phyloP scores from a whole-genome alignment of 1,140 invertebrate species.

The Prorops nasuta region DNA sequence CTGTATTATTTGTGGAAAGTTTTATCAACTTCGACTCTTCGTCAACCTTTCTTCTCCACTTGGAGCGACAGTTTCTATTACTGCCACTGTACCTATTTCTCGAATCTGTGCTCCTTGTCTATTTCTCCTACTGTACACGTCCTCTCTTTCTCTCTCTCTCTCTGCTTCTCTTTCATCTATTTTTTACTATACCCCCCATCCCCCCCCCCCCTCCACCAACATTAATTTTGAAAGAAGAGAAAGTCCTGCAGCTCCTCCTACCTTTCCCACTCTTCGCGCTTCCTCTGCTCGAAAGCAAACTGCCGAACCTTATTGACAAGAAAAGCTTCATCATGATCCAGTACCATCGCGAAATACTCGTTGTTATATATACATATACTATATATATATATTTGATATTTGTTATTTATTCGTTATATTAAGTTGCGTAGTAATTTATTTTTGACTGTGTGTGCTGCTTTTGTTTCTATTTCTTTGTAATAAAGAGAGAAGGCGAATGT shows the following conservation, averaged over 20 bases:
- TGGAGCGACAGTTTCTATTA: too few species aligned
- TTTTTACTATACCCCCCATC: neutral
- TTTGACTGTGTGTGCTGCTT: conserved; percentile 16
- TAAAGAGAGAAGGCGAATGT: conserved; percentile 35
- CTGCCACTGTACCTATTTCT: too few species aligned
- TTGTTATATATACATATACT: conserved; percentile 7
- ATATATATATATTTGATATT: conserved; percentile 6
- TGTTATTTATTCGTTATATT: conserved; percentile 28
- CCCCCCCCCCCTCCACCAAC: neutral
- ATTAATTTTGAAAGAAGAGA: neutral
- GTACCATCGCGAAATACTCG: conserved; percentile 29
- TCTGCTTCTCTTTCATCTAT: neutral
- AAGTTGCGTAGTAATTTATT: conserved; percentile 28
- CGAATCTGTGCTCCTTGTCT: too few species aligned
- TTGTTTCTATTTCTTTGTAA: conserved; percentile 33
- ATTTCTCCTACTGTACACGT: too few species aligned
- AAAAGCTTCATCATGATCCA: too few species aligned
- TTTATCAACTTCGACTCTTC: too few species aligned
- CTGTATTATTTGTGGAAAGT: too few species aligned
- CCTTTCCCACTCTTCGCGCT: neutral
- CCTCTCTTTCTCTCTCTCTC: neutral
- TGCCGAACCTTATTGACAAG: too few species aligned
- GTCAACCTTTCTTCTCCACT: too few species aligned
- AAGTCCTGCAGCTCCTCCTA: neutral
- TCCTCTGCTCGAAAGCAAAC: neutral